A percentile compares a stretch with the other conserved stretches of the same genome.
Evolutionary conservation across 2,797 vertebrate species (phyloP).

Genomic region (Eidolon dupreanum): DNA sequence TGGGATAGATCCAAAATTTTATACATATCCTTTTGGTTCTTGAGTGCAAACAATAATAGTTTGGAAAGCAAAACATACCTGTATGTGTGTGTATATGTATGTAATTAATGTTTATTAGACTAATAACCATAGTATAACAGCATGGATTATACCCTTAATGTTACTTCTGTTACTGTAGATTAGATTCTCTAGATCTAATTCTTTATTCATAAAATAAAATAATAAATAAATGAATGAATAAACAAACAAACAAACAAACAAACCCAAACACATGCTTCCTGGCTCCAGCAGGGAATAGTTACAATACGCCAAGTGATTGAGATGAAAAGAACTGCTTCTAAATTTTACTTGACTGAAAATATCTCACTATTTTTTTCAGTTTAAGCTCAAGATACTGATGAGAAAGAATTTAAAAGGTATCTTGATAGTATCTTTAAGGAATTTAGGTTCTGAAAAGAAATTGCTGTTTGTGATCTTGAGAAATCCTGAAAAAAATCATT

Average conservation of each 20-base stretch:
- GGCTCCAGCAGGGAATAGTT: background rate
- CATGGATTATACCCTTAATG: background rate
- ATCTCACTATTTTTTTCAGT: background rate
- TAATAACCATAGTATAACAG: background rate
- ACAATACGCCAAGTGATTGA: background rate
- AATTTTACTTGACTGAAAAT: constrained; percentile 1
- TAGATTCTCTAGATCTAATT: background rate
- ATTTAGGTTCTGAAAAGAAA: background rate
- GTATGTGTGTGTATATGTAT: background rate
- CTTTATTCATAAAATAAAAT: background rate
- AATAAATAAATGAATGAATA: too few relatives aligned
- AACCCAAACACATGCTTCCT: background rate
- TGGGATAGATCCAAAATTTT: background rate
- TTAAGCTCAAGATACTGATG: background rate
- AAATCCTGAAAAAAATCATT: background rate
- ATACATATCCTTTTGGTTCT: background rate
- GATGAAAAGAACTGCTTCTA: background rate
- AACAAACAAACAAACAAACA: too few relatives aligned
- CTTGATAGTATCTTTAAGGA: background rate
- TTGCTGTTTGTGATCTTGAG: background rate
- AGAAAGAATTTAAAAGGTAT: background rate
- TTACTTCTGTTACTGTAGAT: background rate
- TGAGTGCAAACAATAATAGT: background rate
- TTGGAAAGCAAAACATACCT: background rate
- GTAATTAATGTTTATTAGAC: background rate